These are phyloP conservation scores for Danio jaintianensis DNA, from an alignment of 2,797 vertebrate genomes.

Conservation along the genomic window DNA sequence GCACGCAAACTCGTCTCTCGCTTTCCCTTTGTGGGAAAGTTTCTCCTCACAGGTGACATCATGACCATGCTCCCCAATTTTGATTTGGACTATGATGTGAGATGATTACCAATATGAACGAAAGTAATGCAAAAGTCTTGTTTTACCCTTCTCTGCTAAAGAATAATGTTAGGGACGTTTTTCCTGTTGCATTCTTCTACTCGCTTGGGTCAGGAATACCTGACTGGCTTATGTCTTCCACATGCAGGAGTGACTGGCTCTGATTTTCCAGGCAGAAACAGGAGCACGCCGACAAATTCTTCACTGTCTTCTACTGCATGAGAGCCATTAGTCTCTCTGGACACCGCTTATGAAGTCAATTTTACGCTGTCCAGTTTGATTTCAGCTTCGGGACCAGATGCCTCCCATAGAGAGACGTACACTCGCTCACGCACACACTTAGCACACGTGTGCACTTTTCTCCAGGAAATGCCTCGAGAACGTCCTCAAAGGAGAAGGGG, in stretches of 20 bases:
- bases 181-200: slow-evolving; percentile 75
- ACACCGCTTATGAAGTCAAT: slow-evolving; percentile 82
- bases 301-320: slow-evolving; percentile 71
- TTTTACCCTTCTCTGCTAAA: slow-evolving; percentile 28
- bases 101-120: slow-evolving; percentile 1
- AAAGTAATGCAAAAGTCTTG: background rate
- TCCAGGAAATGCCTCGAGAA: slow-evolving; percentile 65
- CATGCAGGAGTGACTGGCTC: slow-evolving; percentile 72
- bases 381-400: slow-evolving; percentile 78
- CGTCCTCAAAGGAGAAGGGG: slow-evolving; percentile 64
- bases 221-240: slow-evolving; percentile 85
- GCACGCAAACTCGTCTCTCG: slow-evolving; percentile 49
- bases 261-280: slow-evolving; percentile 74
- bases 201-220: slow-evolving; percentile 75
- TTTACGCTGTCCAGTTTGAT: slow-evolving; percentile 82
- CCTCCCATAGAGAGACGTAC: slow-evolving; percentile 61
- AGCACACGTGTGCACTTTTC: slow-evolving; percentile 54
- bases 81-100: background rate
- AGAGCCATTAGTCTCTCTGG: slow-evolving; percentile 78
- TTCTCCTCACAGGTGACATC: slow-evolving; percentile 29
- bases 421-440: slow-evolving; percentile 8
- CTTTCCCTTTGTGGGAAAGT: slow-evolving; percentile 54
- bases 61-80: background rate
- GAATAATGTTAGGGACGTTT: slow-evolving; percentile 70
- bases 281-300: slow-evolving; percentile 79